Conservation (phyloP, 2,888 invertebrate genomes). For the Andrena praecox region DNA sequence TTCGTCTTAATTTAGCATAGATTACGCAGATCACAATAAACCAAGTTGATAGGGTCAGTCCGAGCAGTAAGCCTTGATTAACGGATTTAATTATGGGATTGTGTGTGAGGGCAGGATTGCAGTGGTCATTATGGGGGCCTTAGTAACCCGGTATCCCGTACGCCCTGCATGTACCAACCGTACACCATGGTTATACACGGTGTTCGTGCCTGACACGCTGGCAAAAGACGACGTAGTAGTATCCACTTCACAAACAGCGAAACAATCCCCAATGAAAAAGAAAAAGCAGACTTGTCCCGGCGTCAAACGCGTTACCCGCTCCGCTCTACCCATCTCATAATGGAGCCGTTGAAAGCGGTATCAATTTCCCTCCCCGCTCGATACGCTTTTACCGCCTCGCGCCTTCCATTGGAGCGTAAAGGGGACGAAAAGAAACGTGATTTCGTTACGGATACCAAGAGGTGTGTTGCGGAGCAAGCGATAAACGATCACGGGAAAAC, state of each 20-base stretch:
- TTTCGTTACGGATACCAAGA: conserved; percentile 26
- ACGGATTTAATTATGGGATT: conserved; percentile 85
- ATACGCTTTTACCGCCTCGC: conserved; percentile 30
- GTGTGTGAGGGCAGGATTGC: conserved; percentile 78
- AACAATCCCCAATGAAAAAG: not conserved
- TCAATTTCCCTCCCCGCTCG: conserved; percentile 31
- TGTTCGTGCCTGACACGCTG: conserved; percentile 46
- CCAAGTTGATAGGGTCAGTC: conserved; percentile 84
- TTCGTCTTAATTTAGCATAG: conserved; percentile 83
- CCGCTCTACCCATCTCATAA: conserved; percentile 34
- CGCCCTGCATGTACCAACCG: conserved; percentile 59
- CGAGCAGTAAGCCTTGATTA: conserved; percentile 84
- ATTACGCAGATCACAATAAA: conserved; percentile 85
- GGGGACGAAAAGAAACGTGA: conserved; percentile 33
- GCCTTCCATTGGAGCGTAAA: conserved; percentile 46
- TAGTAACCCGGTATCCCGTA: conserved; percentile 79
- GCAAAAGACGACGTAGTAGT: not conserved
- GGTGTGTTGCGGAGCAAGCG: not conserved
- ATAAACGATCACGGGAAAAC: conserved; percentile 8
- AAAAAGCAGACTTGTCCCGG: not conserved
- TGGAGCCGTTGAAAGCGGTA: conserved; percentile 20
- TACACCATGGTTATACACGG: conserved; percentile 57
- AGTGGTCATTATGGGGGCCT: conserved; percentile 81
- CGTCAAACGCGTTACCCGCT: conserved; percentile 39
- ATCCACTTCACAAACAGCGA: not conserved